Percentiles rank a stretch among this genome's conserved stretches.
Evolutionary conservation across 2,888 invertebrate genomes (phyloP).

Genomic region (Tachystola acroxantha): DNA sequence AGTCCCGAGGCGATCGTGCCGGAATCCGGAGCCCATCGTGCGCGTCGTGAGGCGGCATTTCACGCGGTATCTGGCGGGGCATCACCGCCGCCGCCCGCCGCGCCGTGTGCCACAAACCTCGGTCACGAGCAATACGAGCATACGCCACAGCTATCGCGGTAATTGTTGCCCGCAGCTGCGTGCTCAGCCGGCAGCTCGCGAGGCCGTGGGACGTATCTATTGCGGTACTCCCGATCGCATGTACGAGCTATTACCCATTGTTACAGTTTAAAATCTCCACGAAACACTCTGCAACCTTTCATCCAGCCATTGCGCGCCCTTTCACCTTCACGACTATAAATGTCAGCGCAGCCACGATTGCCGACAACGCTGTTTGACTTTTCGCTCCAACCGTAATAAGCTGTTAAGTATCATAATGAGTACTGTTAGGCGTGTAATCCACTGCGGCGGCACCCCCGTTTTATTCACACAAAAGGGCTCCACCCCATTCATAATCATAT

Average conservation of each 20-base stretch:
- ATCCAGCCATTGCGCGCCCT: constrained; percentile 24
- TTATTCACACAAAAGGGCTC: constrained; percentile 41
- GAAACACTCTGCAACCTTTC: constrained; percentile 13
- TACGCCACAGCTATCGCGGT: constrained; percentile 57
- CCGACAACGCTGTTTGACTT: constrained; percentile 42
- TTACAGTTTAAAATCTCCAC: constrained; percentile 11
- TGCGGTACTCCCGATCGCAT: constrained; percentile 13
- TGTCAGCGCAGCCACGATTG: constrained; percentile 27
- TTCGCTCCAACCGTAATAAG: constrained; percentile 53
- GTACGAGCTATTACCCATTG: constrained; percentile 28
- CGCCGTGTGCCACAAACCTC: constrained; percentile 63
- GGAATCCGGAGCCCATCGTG: constrained; percentile 52
- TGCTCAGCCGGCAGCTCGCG: constrained; percentile 42
- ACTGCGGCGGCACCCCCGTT: constrained; percentile 45
- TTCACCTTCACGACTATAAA: constrained; percentile 37
- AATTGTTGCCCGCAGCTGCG: constrained; percentile 69
- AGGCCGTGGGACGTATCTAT: constrained; percentile 50
- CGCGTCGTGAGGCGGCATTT: constrained; percentile 71
- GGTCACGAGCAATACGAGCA: constrained; percentile 56
- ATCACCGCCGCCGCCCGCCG: too few species aligned
- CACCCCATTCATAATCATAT: constrained; percentile 46
- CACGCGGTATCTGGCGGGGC: constrained; percentile 66
- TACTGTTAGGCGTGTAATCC: constrained; percentile 62
- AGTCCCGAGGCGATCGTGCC: constrained; percentile 55
- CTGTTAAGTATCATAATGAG: constrained; percentile 56